Percentiles rank a stretch among this genome's conserved stretches.
Evolutionary conservation across 2,797 vertebrate species (phyloP).

Genomic region (Gymnothorax javanicus): DNA sequence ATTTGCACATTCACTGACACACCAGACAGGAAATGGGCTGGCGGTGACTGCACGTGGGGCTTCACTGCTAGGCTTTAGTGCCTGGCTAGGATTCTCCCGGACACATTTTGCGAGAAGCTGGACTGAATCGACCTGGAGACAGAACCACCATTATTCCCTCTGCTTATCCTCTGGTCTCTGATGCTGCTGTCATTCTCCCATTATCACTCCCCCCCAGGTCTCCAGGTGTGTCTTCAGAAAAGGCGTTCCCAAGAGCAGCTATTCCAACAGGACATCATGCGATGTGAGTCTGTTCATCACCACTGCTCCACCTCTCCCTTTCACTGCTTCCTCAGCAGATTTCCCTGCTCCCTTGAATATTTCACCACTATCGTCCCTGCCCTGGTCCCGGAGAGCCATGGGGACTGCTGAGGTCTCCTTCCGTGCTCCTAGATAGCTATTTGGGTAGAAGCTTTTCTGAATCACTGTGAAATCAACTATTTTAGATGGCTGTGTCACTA

Average conservation of each 20-base stretch:
- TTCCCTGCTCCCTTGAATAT: neutral
- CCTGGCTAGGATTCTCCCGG: constrained; percentile 40
- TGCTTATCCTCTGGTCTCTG: neutral
- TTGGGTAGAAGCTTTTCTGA: too few species aligned
- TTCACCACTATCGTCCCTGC: neutral
- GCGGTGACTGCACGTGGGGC: constrained; percentile 40
- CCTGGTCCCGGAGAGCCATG: neutral
- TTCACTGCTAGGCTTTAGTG: constrained; percentile 37
- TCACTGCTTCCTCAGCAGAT: neutral
- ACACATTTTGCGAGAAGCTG: neutral
- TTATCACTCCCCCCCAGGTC: constrained; percentile 77
- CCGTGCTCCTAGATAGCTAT: too few species aligned
- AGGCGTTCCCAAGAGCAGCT: constrained; percentile 93
- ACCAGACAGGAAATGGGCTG: constrained; percentile 57
- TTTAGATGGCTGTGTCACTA: neutral
- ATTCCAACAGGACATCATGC: constrained; percentile 98
- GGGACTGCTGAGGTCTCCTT: neutral
- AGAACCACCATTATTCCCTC: neutral
- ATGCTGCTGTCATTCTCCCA: constrained; percentile 30
- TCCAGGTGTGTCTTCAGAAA: constrained; percentile 93
- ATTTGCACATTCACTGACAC: constrained; percentile 17
- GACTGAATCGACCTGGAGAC: neutral
- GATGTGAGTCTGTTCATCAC: constrained; percentile 79
- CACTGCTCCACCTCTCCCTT: neutral
- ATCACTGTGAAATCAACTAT: neutral